phyloP scores from a whole-genome alignment of 2,888 invertebrate genomes.

The Torymus aiolomorphi region DNA sequence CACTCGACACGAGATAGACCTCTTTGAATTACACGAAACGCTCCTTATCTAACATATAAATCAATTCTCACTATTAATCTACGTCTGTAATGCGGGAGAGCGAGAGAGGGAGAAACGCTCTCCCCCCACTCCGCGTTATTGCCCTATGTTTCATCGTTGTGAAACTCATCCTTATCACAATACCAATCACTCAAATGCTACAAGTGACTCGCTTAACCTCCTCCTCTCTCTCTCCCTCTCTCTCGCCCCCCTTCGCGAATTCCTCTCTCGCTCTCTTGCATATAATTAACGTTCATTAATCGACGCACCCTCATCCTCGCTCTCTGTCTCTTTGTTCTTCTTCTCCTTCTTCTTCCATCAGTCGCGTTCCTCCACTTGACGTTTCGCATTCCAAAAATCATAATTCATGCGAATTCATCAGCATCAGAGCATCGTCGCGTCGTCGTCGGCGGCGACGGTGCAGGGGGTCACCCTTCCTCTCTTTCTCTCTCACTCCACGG shows the following conservation, averaged over 20 bases:
- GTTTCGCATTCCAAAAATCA: constrained; percentile 50
- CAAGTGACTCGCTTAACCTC: constrained; percentile 48
- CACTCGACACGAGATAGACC: constrained; percentile 38
- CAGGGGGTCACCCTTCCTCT: constrained; percentile 54
- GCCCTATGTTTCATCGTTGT: constrained; percentile 53
- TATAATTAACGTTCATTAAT: constrained; percentile 59
- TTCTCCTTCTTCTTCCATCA: no score
- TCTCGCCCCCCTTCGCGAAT: constrained; percentile 1
- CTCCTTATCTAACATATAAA: constrained; percentile 53
- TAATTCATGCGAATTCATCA: constrained; percentile 57
- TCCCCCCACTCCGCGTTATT: constrained; percentile 11
- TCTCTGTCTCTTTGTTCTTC: background rate
- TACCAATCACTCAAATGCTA: constrained; percentile 50
- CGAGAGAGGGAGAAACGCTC: background rate
- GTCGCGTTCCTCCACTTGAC: background rate
- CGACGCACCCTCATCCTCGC: constrained; percentile 19
- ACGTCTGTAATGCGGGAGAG: constrained; percentile 45
- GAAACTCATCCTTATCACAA: constrained; percentile 57
- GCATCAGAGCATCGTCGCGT: background rate
- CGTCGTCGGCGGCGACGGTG: background rate
- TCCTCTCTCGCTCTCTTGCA: constrained; percentile 32
- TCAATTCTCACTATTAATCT: constrained; percentile 57
- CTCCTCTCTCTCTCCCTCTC: constrained; percentile 17
- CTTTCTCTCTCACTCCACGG: constrained; percentile 43
- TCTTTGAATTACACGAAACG: constrained; percentile 51